phyloP scores from a whole-genome alignment of 2,113 vertebrate genomes.

The Salvelinus alpinus region DNA sequence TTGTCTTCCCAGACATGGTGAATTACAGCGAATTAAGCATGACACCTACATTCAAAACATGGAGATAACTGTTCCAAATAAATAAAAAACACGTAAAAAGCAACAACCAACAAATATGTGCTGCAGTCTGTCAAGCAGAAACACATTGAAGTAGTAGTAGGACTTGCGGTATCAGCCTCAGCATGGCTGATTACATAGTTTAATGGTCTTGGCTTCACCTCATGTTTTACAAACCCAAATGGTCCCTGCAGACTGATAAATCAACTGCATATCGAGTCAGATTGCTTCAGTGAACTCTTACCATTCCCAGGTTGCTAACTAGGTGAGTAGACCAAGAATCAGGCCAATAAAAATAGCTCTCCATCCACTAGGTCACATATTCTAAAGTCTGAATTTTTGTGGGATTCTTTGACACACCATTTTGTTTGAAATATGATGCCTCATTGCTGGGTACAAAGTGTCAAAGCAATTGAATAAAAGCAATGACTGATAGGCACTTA shows the following conservation, averaged over 20 bases:
- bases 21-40: slow-evolving; percentile 47
- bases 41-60: slow-evolving; percentile 37
- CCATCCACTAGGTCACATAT: slow-evolving; percentile 43
- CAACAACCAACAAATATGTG: slow-evolving; percentile 52
- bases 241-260: slow-evolving; percentile 70
- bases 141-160: slow-evolving; percentile 50
- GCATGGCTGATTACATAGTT: slow-evolving; percentile 70
- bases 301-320: slow-evolving; percentile 65
- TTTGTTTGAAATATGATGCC: slow-evolving; percentile 9
- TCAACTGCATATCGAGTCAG: slow-evolving; percentile 64
- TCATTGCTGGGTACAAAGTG: slow-evolving; percentile 18
- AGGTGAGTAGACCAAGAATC: slow-evolving; percentile 42
- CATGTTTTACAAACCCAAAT: slow-evolving; percentile 73
- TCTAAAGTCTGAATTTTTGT: slow-evolving; percentile 28
- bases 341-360: slow-evolving; percentile 64
- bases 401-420: slow-evolving; percentile 34
- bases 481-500: slow-evolving; percentile 10
- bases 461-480: slow-evolving; percentile 28
- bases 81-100: slow-evolving; percentile 32
- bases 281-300: slow-evolving; percentile 69
- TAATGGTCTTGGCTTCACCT: slow-evolving; percentile 73
- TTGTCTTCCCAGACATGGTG: slow-evolving; percentile 54
- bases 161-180: slow-evolving; percentile 57
- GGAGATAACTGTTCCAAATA: slow-evolving; percentile 51
- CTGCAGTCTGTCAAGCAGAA: slow-evolving; percentile 53